phyloP scores from a whole-genome alignment of 2,797 vertebrate species.

The Phataginus tricuspis region DNA sequence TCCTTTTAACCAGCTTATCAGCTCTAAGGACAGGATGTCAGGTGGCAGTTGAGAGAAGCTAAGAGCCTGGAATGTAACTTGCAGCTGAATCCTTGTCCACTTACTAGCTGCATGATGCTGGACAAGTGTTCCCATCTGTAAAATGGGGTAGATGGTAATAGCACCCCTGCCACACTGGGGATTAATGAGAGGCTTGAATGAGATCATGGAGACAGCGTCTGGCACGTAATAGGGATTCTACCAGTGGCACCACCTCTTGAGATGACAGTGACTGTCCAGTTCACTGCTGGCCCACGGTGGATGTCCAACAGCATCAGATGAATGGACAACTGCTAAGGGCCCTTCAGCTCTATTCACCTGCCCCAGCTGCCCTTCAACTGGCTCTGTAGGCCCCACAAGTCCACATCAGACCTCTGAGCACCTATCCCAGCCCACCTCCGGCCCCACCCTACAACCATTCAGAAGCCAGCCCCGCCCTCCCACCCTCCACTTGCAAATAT shows the following conservation, averaged over 20 bases:
- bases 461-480: not conserved
- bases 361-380: not conserved
- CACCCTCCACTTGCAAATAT: slow-evolving; percentile 61
- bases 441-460: not conserved
- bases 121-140: not conserved
- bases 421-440: rapidly evolving
- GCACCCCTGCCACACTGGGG: not conserved
- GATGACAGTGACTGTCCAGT: not conserved
- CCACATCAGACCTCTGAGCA: not conserved
- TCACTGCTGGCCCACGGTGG: not conserved
- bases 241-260: rapidly evolving
- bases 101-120: not conserved
- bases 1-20: not conserved
- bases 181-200: not conserved
- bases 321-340: not conserved
- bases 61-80: not conserved
- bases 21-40: not conserved
- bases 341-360: rapidly evolving
- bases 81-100: not conserved
- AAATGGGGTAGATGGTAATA: not conserved
- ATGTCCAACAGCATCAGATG: not conserved
- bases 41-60: not conserved
- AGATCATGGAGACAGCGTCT: not conserved
- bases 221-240: not conserved
- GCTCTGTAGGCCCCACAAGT: not conserved